phyloP scores from a whole-genome alignment of 2,888 invertebrate genomes.

The Hydraecia micacea region DNA sequence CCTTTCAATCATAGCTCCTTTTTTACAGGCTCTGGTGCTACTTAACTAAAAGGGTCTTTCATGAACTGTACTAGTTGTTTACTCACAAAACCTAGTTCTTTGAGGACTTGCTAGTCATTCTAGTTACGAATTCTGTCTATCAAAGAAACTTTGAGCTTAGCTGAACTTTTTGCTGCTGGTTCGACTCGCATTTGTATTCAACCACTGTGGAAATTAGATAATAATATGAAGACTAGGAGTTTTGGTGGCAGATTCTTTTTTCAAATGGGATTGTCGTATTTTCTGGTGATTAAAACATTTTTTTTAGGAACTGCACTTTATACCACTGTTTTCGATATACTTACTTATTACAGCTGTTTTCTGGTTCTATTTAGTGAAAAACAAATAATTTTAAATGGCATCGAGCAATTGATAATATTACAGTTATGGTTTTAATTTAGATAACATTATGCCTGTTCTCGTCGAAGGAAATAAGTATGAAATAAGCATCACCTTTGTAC shows the following conservation, averaged over 20 bases:
- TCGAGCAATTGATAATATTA: neutral
- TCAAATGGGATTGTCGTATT: neutral
- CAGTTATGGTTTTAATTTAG: neutral
- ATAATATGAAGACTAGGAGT: conserved; percentile 35
- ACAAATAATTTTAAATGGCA: neutral
- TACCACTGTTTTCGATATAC: neutral
- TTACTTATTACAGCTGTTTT: neutral
- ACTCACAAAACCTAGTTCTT: conserved; percentile 31
- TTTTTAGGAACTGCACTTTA: neutral
- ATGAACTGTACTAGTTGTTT: conserved; percentile 35
- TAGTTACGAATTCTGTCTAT: conserved; percentile 64
- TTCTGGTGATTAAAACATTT: neutral
- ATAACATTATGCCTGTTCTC: no score
- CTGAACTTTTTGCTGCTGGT: conserved; percentile 60
- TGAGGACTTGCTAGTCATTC: conserved; percentile 28
- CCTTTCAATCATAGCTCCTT: conserved; percentile 43
- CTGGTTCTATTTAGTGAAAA: neutral
- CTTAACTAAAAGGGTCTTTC: conserved; percentile 33
- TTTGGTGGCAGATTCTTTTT: neutral
- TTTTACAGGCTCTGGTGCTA: conserved; percentile 30
- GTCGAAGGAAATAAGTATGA: no score
- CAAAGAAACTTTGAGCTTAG: conserved; percentile 65
- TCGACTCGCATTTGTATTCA: conserved; percentile 48
- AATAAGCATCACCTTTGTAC: no score
- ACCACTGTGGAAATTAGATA: conserved; percentile 62